phyloP scores from a whole-genome alignment of 2,113 vertebrate genomes.

The Aspiorhynchus laticeps region DNA sequence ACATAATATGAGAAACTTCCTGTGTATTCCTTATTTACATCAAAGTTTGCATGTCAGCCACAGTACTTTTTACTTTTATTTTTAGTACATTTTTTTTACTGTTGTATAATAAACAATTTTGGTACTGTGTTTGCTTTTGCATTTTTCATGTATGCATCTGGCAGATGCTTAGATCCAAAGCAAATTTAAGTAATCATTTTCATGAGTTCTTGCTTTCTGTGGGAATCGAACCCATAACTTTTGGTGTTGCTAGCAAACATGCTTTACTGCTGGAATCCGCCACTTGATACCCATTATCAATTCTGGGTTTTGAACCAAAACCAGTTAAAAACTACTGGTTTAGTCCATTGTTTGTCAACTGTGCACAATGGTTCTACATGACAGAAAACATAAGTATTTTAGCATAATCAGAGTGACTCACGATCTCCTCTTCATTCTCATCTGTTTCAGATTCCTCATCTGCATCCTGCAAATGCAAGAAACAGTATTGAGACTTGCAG shows the following conservation, averaged over 20 bases:
- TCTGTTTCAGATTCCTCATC: constrained; percentile 53
- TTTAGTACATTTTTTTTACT: neutral
- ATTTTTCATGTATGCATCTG: neutral
- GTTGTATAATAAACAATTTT: neutral
- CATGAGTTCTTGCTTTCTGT: neutral
- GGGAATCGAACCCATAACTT: too few relatives aligned
- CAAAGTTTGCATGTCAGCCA: neutral
- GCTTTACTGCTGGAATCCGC: neutral
- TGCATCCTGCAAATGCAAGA: constrained; percentile 24
- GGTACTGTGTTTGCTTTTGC: neutral
- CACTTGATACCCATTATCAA: neutral
- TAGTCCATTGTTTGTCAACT: neutral
- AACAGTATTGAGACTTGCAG: constrained; percentile 10
- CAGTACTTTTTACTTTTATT: neutral
- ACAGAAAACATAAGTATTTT: neutral
- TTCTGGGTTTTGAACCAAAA: neutral
- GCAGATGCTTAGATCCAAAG: neutral
- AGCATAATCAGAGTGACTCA: constrained; percentile 61
- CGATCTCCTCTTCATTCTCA: constrained; percentile 58
- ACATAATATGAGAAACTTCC: neutral
- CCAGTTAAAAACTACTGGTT: neutral
- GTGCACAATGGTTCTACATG: neutral
- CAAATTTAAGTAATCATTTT: neutral
- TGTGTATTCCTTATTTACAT: neutral
- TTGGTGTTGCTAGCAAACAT: neutral